These are phyloP conservation scores for Hydra vulgaris DNA, from an alignment of 30 jellyfish, hydroid and myxozoan species.

Conservation along the genomic window DNA sequence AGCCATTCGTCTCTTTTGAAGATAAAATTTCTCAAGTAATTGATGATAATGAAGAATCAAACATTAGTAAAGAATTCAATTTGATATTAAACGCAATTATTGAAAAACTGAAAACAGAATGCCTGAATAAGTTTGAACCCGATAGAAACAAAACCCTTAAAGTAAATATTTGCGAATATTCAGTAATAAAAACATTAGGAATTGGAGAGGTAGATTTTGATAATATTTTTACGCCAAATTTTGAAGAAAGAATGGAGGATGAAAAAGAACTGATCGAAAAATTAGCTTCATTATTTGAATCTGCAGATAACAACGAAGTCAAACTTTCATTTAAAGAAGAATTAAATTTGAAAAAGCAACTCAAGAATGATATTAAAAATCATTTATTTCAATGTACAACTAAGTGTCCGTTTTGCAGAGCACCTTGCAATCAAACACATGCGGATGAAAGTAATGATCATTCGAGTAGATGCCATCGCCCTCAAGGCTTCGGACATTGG, in stretches of 20 bases:
- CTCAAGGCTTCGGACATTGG: not conserved
- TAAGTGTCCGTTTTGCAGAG: conserved; percentile 3
- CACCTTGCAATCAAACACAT: conserved; percentile 1
- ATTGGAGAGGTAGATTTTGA: not conserved
- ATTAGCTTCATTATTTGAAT: not conserved
- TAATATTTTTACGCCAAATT: not conserved
- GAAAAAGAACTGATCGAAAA: conserved; percentile 1
- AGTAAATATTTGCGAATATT: not conserved
- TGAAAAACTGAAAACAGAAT: not conserved
- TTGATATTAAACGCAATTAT: not conserved
- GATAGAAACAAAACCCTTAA: not conserved
- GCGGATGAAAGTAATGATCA: not conserved
- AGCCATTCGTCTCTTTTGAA: not conserved
- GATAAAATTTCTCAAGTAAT: not conserved
- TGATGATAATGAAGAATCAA: not conserved
- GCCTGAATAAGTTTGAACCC: not conserved
- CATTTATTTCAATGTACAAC: conserved; percentile 3
- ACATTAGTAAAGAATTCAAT: not conserved
- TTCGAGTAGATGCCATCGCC: conserved; percentile 3
- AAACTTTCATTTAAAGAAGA: not conserved
- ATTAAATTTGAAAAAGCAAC: not conserved
- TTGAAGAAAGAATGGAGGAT: not conserved
- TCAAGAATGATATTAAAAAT: conserved; percentile 1
- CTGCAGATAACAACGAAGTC: not conserved
- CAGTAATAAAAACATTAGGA: not conserved